Evolutionary conservation across 2,113 vertebrate species (phyloP), one percentile per base, ranked within the genome.

Genomic region (Collichthys lucidus): DNA sequence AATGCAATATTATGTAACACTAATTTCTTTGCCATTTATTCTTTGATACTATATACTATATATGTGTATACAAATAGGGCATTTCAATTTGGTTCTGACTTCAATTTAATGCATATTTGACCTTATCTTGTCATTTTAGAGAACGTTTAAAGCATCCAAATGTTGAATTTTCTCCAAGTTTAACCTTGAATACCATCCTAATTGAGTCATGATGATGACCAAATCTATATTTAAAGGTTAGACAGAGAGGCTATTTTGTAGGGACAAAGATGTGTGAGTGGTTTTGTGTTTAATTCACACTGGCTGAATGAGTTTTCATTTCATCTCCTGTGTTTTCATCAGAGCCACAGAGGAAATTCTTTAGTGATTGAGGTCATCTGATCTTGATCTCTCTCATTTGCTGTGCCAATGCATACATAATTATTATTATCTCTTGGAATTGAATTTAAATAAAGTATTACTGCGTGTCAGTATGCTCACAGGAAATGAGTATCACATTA

Each of bases 301-400:
- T 11, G 31, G 5, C 8, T 46, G 57, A 26, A 26, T 53, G 22
- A 5, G 4, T 77, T 76, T 77, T 44, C 3, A 5, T 69, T 68
- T 72, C 56, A 31, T 65, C n/a, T 47, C 0, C 63, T 11, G 55
- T 61, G 11, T 59, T 69, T 63, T 40, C 60, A 52, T n/a, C 20
- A 73, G 19, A 59, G 56, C 0, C 35, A 26, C 24, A 49, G 24
- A 26, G 31, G 60, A 76, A 40, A 46, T 74, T 20, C n/a, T 75
- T 63, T 60, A 22, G 4, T 55, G 73, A 65, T 52, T 74, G 44
- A 81, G 72, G 56, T 83, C 55, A 81, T 15, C 11, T 44, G 74
- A 62, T 77, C 40, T 73, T 29, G 35, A 57, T 57, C 35, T 29
- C 17, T 62, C 75, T 72, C 47, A 40, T 75, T 50, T 72, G 53